phyloP scores from a whole-genome alignment of 2,888 invertebrate species.

The Drosophila tanythrix region DNA sequence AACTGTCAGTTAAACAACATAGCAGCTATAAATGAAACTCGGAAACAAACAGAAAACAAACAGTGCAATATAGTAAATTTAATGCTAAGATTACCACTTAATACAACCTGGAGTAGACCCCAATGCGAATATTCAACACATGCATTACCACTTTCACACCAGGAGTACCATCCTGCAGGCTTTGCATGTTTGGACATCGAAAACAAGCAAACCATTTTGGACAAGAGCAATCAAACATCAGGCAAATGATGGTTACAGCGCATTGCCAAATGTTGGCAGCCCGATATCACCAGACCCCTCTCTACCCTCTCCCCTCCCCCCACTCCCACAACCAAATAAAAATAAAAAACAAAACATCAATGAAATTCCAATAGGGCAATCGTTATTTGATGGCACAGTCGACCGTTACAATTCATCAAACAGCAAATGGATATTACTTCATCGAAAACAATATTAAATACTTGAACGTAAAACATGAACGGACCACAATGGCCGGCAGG shows the following conservation, averaged over 20 bases:
- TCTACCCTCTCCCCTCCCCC: background rate
- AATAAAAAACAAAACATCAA: slow-evolving; percentile 44
- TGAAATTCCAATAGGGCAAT: slow-evolving; percentile 66
- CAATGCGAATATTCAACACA: slow-evolving; percentile 27
- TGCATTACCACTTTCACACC: slow-evolving; percentile 37
- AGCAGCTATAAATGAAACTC: background rate
- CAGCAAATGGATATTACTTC: slow-evolving; percentile 77
- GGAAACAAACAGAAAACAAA: background rate
- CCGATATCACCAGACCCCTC: slow-evolving; percentile 4
- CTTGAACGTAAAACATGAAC: slow-evolving; percentile 69
- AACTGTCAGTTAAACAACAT: background rate
- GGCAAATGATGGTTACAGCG: slow-evolving; percentile 24
- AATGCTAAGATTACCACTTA: slow-evolving; percentile 11
- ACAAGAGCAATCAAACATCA: slow-evolving; percentile 37
- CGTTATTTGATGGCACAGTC: slow-evolving; percentile 61
- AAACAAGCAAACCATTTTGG: slow-evolving; percentile 26
- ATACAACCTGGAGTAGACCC: background rate
- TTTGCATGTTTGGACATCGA: slow-evolving; percentile 25
- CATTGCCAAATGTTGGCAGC: slow-evolving; percentile 12
- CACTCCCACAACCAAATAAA: background rate
- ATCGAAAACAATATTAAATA: slow-evolving; percentile 79
- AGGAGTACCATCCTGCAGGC: slow-evolving; percentile 10
- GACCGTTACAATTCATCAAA: slow-evolving; percentile 76
- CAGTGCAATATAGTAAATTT: slow-evolving; percentile 10
- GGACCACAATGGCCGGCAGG: slow-evolving; percentile 30